These are phyloP conservation scores for Lindbergichthys nudifrons DNA, from an alignment of 2,797 vertebrate genomes.

Conservation along the genomic window DNA sequence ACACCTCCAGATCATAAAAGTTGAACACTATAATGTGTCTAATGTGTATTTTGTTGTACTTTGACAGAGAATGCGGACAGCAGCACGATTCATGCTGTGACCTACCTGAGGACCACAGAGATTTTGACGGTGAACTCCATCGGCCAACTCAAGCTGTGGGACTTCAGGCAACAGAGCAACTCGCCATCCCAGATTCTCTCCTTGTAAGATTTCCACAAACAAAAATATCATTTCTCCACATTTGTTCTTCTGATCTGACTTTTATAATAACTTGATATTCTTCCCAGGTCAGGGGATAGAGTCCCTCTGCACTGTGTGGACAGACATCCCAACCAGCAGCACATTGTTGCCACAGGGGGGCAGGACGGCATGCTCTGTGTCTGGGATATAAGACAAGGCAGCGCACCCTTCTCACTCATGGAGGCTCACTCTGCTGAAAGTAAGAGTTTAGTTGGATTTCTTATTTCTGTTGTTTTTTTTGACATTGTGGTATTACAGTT, in stretches of 20 bases:
- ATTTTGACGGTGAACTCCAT: slow-evolving; percentile 98
- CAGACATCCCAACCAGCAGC: slow-evolving; percentile 96
- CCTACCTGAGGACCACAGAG: slow-evolving; percentile 93
- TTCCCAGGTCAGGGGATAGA: slow-evolving; percentile 88
- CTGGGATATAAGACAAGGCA: slow-evolving; percentile 96
- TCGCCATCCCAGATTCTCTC: slow-evolving; percentile 93
- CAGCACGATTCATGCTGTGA: slow-evolving; percentile 95
- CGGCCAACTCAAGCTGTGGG: slow-evolving; percentile 98
- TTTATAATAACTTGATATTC: neutral
- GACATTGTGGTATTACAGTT: too few relatives aligned
- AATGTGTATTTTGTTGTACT: neutral
- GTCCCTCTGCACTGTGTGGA: slow-evolving; percentile 95
- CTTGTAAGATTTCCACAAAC: slow-evolving; percentile 56
- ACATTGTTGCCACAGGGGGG: slow-evolving; percentile 95
- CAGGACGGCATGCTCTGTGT: slow-evolving; percentile 97
- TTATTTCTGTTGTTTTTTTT: too few relatives aligned
- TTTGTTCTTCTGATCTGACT: neutral
- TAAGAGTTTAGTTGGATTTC: slow-evolving; percentile 73
- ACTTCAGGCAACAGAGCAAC: slow-evolving; percentile 92
- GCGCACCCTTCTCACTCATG: slow-evolving; percentile 91
- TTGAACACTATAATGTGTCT: neutral
- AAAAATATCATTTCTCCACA: neutral
- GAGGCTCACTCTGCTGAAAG: slow-evolving; percentile 97
- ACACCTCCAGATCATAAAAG: neutral
- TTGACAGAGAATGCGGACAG: slow-evolving; percentile 94